These are phyloP conservation scores for Paradoxurus hermaphroditus DNA, from an alignment of 2,113 vertebrate species.

Conservation along the genomic window DNA sequence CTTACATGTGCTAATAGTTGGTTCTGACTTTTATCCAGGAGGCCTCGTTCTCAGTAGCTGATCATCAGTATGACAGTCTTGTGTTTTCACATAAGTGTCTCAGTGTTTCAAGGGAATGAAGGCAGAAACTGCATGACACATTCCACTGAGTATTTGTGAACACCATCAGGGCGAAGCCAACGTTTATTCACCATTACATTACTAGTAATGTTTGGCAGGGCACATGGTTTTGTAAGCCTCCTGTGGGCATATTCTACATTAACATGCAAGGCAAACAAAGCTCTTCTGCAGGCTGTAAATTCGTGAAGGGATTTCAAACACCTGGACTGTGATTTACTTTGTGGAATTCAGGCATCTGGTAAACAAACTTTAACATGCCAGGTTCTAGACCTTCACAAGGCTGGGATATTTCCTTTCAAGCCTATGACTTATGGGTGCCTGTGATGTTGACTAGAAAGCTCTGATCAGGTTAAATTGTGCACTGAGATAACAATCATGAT, in stretches of 20 bases:
- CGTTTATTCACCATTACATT: neutral
- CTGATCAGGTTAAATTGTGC: neutral
- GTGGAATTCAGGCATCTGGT: neutral
- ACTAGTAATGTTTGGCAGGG: neutral
- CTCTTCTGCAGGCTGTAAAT: neutral
- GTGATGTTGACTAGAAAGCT: slow-evolving; percentile 1
- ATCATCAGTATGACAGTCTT: neutral
- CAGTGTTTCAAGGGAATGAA: neutral
- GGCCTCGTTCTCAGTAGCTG: neutral
- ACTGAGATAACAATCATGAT: neutral
- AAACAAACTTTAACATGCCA: neutral
- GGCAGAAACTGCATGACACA: neutral
- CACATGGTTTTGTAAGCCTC: neutral
- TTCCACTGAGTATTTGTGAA: neutral
- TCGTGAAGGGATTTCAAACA: neutral
- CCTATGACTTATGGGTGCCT: neutral
- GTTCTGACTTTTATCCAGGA: neutral
- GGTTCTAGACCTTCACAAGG: neutral
- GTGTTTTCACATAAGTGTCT: neutral
- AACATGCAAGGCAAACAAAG: neutral
- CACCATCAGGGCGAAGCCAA: neutral
- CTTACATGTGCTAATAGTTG: neutral
- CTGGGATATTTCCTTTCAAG: neutral
- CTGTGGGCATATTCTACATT: neutral
- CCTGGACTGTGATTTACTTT: neutral